Conservation (phyloP, 2,113 vertebrate species). For the Tenebrosternarchus preto region DNA sequence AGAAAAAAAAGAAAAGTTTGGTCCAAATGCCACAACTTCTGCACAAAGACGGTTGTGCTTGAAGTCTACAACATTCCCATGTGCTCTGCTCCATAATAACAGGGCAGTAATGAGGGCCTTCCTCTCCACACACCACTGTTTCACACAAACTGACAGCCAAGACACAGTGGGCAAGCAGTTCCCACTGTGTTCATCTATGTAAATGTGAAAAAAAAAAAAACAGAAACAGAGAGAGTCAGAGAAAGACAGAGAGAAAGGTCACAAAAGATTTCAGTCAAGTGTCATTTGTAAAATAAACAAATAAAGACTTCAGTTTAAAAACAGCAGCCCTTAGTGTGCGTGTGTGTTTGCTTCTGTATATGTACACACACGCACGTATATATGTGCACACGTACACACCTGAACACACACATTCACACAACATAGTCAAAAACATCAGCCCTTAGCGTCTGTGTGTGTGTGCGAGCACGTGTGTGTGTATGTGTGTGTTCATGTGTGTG, state of each 20-base stretch:
- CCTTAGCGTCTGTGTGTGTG: too few species aligned
- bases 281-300: slow-evolving; percentile 16
- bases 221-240: neutral
- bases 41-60: slow-evolving; percentile 34
- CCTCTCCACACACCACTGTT: slow-evolving; percentile 39
- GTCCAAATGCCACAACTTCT: slow-evolving; percentile 40
- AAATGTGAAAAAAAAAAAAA: neutral
- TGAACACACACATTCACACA: too few species aligned
- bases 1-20: slow-evolving; percentile 1
- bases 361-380: neutral
- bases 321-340: too few species aligned
- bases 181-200: slow-evolving; percentile 6
- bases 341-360: neutral
- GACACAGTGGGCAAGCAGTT: slow-evolving; percentile 24
- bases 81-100: slow-evolving; percentile 41
- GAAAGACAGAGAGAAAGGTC: slow-evolving; percentile 13
- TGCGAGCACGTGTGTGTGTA: neutral
- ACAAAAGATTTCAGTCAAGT: neutral
- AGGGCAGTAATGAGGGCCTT: slow-evolving; percentile 39
- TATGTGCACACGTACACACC: too few species aligned
- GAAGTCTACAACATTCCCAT: slow-evolving; percentile 11
- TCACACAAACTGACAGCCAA: slow-evolving; percentile 43
- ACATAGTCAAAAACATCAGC: too few species aligned
- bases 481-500: slow-evolving; percentile 38
- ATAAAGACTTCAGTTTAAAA: neutral